Base-by-base conservation (phyloP, 2,888 invertebrate species). In the Heliconius erato region DNA sequence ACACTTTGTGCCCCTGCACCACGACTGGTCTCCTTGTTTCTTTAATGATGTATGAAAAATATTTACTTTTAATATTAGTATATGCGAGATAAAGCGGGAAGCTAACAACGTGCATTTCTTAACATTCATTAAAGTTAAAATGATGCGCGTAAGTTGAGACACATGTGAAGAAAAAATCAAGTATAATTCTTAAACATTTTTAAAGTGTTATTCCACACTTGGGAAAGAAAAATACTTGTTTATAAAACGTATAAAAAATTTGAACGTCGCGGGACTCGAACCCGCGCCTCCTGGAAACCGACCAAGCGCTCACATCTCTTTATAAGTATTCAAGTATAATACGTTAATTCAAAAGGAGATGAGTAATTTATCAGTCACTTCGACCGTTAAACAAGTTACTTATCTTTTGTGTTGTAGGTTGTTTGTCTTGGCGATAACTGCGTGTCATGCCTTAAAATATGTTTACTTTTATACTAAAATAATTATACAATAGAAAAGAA, bases 391-490 rank as follows among this genome's bases (percentile, higher is more conserved):
- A 72, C 72, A 23, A 44, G 63, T 79, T 74, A 14, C 67, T 68
- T 79, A 54, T 67, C 79, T 49, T 54, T 40, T 65, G 67, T 40
- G 77, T 23, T 40, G 59, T 59, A 3, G 44, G 19, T 44, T 40
- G 6, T 40, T 71, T 71, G 71, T 40, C 40, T 77, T 65, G 44
- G 14, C 40, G n/a, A 35, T 79, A 44, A 26, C 28, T 32, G 28
- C 44, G 72, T 79, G 79, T 79, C 63, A 74, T 72, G 28, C 4
- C 79, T 69, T 79, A n/a, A 35, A 79, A 79, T 79, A 74, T 59
- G 28, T 23, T 44, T 44, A 26, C n/a, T 72, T 26, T 23, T 69
- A 35, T 12, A 3, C 12, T 69, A 69, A 23, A 35, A 69, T 69
- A 23, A 40, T 69, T 35, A 4, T 35, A 23, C 9, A 2, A 54